These are phyloP conservation scores for Acrobasis repandana DNA, from an alignment of 2,888 invertebrate species.

Conservation along the genomic window DNA sequence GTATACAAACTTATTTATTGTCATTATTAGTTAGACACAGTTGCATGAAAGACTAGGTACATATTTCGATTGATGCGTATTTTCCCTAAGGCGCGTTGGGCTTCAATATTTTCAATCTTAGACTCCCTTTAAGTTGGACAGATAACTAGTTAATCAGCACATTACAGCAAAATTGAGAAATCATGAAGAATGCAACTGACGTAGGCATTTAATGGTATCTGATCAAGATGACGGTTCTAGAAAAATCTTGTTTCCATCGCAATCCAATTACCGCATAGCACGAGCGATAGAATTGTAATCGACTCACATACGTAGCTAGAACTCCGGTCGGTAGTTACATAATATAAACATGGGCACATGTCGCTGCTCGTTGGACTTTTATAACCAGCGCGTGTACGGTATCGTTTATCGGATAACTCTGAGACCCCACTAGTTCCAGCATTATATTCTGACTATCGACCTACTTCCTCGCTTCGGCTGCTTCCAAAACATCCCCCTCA, in stretches of 20 bases:
- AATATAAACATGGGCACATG: slow-evolving; percentile 67
- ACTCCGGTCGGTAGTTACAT: slow-evolving; percentile 48
- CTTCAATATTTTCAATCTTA: too few relatives aligned
- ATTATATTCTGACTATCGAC: slow-evolving; percentile 21
- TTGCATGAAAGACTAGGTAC: too few relatives aligned
- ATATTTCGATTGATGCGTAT: too few relatives aligned
- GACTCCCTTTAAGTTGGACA: too few relatives aligned
- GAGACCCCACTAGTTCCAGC: slow-evolving; percentile 29
- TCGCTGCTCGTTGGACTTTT: slow-evolving; percentile 53
- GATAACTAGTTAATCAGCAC: not conserved
- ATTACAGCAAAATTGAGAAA: slow-evolving; percentile 13
- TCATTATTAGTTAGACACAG: too few relatives aligned
- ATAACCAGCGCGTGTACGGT: slow-evolving; percentile 47
- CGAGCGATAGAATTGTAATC: slow-evolving; percentile 37
- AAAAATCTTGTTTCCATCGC: slow-evolving; percentile 31
- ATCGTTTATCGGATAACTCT: slow-evolving; percentile 18
- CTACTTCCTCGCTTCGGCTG: slow-evolving; percentile 23
- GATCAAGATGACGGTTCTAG: slow-evolving; percentile 27
- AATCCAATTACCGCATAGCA: slow-evolving; percentile 34
- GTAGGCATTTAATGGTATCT: slow-evolving; percentile 6
- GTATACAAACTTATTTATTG: too few relatives aligned
- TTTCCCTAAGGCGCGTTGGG: too few relatives aligned
- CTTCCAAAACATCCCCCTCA: not conserved
- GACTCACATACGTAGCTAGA: slow-evolving; percentile 33
- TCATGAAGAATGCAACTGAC: slow-evolving; percentile 10